Base-by-base conservation (phyloP, 1,140 invertebrate species). In the Drosophila sproati region DNA sequence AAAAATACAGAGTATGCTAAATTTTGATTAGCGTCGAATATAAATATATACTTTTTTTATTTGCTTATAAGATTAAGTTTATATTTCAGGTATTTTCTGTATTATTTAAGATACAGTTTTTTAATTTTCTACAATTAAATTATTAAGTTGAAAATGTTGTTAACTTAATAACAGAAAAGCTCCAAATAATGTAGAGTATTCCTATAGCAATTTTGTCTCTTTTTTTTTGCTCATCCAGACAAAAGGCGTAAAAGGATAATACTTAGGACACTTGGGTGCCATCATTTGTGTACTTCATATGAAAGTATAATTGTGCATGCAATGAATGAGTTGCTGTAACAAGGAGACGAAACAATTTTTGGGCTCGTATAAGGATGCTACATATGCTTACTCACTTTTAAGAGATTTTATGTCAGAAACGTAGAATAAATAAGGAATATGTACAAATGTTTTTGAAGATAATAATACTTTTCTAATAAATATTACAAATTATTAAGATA, bases 161-260 rank as follows among this genome's bases (percentile, higher is more conserved):
- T 10, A 5, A 54, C 45, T 41, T 29, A 7, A 1, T 7, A 7
- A 28, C 28, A 29, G 29, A 64, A 34, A 57, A 64, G 43, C 69
- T 56, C 34, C 20, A 6, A 7, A 3, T 50, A 7, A 6, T 7
- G 20, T 29, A 71, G 60, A 3, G 60, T 29, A 71, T 63, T 3
- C 12, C 4, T 3, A 34, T 37, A 2, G 29, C 4, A 50, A 35
- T 10, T 62, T 54, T 48, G 50, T 5, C 12, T 34, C 34, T 28
- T 29, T 52, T 56, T 45, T 54, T 37, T 48, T 55, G 39, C 31
- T 4, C 10, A 4, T 8, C 12, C 61, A 54, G 45, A 67, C 70
- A 73, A 73, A 67, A 52, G 70, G 62, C 54, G 12, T 66, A 45
- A 73, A 66, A 66, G 70, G 55, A 73, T 66, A 73, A 59, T 57